Evolutionary conservation across 2,113 vertebrate species (phyloP).

Genomic region (Pachycephala philippinensis): DNA sequence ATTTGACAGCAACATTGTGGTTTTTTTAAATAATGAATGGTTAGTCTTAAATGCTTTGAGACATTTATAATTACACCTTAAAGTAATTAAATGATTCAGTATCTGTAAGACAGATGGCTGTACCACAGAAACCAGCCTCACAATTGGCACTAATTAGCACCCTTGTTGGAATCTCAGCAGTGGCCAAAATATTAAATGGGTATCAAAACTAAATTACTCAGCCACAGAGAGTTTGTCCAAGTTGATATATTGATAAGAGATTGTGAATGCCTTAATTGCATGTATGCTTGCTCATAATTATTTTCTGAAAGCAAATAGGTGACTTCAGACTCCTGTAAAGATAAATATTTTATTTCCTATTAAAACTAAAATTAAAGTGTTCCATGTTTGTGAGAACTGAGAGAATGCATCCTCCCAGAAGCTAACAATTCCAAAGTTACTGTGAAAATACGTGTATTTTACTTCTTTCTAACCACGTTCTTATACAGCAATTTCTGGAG

Average conservation of each 20-base stretch:
- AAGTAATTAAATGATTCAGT: constrained; percentile 41
- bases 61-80: constrained; percentile 41
- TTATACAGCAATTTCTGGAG: not conserved
- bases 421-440: not conserved
- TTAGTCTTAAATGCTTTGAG: not conserved
- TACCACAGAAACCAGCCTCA: constrained; percentile 12
- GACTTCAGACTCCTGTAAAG: not conserved
- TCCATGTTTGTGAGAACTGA: not conserved
- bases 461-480: not conserved
- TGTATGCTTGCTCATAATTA: not conserved
- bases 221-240: not conserved
- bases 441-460: not conserved
- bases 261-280: not conserved
- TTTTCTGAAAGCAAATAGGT: constrained; percentile 1
- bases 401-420: not conserved
- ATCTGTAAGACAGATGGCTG: constrained; percentile 38
- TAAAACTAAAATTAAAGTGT: not conserved
- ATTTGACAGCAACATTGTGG: not conserved
- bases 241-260: constrained; percentile 1
- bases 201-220: constrained; percentile 35
- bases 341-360: not conserved
- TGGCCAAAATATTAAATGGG: constrained; percentile 35
- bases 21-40: not conserved
- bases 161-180: constrained; percentile 20
- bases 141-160: constrained; percentile 56